Base-by-base conservation (phyloP, 2,888 invertebrate genomes). In the Erebia ligea region DNA sequence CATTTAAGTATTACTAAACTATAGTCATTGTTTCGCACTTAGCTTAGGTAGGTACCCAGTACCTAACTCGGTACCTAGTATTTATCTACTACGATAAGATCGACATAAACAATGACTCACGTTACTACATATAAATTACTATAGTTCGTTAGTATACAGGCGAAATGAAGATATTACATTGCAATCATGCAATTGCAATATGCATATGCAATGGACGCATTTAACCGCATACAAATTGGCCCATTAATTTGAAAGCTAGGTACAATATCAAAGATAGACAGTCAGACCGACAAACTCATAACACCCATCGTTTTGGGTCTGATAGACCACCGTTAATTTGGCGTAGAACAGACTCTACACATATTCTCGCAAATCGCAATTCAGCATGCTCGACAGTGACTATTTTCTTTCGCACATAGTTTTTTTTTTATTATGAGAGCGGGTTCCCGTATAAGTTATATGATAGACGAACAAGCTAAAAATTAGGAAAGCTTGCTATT, bases 81-180 rank as follows among this genome's bases (percentile, higher is more conserved):
- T 11, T 1, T 54, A 19, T n/a, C 19, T 19, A 6, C 11, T 19
- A 61, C 45, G 61, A 61, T 61, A 61, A 61, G 45, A 45, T 61
- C n/a, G 45, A 61, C 61, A 17, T 45, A 61, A 45, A 61, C 45
- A 61, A 61, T 61, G 45, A 61, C 61, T 61, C 45, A 61, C 45
- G 61, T 61, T 13, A 42, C 61, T 42, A 13, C 11, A 42, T 45
- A 42, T 42, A 59, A 17, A n/a, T 40, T 19, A 61, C 11, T 19
- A 13, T 21, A 54, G 10, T 13, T 54, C 5, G n/a, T 13, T 54
- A n/a, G n/a, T 50, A 11, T 45, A 45, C 15, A 34, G 13, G 42
- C 11, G 19, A 11, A 42, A 61, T 42, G 19, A 42, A 61, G 17
- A 34, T 19, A 61, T 61, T 61, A 61, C 40, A 58, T 58, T 58